phyloP scores from a whole-genome alignment of 2,888 invertebrate species.

The Rotaria macrura region DNA sequence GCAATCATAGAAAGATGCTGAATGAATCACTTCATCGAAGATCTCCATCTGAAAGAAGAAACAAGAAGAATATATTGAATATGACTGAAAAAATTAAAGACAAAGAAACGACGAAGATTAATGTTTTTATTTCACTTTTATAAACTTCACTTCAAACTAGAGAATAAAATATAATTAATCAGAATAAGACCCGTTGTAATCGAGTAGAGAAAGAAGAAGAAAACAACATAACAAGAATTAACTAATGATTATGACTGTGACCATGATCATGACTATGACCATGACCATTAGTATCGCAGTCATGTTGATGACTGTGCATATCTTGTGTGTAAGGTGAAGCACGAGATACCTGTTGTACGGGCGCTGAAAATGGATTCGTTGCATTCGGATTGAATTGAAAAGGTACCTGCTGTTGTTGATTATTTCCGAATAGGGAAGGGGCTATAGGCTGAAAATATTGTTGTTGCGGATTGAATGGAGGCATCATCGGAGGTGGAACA shows the following conservation, averaged over 20 bases:
- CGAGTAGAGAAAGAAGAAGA: neutral
- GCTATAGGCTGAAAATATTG: neutral
- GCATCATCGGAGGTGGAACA: neutral
- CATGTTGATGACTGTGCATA: neutral
- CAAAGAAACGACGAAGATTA: neutral
- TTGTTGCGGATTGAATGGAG: constrained; percentile 9
- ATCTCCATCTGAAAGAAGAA: neutral
- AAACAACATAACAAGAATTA: neutral
- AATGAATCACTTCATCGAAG: neutral
- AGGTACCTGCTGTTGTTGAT: neutral
- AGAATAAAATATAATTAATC: neutral
- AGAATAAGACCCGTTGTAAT: neutral
- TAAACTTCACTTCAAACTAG: neutral
- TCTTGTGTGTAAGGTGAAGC: neutral
- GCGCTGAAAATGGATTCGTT: neutral
- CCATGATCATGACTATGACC: no score
- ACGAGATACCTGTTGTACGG: constrained; percentile 7
- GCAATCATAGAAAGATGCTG: neutral
- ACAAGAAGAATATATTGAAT: neutral
- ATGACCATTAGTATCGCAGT: neutral
- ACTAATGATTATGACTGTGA: constrained; percentile 11
- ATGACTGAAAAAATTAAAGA: neutral
- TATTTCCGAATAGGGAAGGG: neutral
- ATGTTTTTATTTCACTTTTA: neutral
- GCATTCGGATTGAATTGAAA: constrained; percentile 12